Evolutionary conservation across 1,140 invertebrate species (phyloP).

Genomic region (Eufriesea mexicana): DNA sequence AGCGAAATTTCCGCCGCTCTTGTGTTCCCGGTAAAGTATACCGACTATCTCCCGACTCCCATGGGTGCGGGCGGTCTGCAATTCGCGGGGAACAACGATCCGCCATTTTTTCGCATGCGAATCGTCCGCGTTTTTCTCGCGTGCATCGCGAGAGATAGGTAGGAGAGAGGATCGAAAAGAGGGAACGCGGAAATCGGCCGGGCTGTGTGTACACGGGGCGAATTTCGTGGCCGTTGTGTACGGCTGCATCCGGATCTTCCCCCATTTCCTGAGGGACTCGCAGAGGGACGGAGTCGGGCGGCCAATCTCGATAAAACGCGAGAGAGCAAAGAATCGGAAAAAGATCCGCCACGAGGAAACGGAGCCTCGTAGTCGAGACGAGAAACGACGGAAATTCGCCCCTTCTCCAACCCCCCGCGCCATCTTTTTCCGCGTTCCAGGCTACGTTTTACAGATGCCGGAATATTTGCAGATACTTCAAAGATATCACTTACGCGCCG

Average conservation of each 20-base stretch:
- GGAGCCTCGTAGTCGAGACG: background rate
- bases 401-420: background rate
- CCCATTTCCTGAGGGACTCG: conserved; percentile 66
- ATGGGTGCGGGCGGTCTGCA: conserved; percentile 4
- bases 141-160: conserved; percentile 36
- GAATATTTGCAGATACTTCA: conserved; percentile 79
- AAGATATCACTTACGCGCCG: conserved; percentile 64
- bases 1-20: conserved; percentile 22
- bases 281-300: conserved; percentile 40
- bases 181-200: conserved; percentile 23
- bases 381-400: background rate
- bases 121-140: background rate
- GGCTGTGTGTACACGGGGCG: conserved; percentile 30
- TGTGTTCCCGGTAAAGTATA: conserved; percentile 9
- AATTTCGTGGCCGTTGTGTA: conserved; percentile 45
- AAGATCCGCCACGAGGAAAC: conserved; percentile 38
- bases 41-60: conserved; percentile 28
- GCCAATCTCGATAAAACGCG: conserved; percentile 73
- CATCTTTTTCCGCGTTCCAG: background rate
- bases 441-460: conserved; percentile 59
- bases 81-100: conserved; percentile 36
- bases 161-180: background rate
- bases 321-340: conserved; percentile 61
- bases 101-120: too few relatives aligned
- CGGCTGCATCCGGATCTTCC: conserved; percentile 53